Base-by-base conservation (phyloP, 2,113 vertebrate genomes). In the Poicephalus gulielmi region DNA sequence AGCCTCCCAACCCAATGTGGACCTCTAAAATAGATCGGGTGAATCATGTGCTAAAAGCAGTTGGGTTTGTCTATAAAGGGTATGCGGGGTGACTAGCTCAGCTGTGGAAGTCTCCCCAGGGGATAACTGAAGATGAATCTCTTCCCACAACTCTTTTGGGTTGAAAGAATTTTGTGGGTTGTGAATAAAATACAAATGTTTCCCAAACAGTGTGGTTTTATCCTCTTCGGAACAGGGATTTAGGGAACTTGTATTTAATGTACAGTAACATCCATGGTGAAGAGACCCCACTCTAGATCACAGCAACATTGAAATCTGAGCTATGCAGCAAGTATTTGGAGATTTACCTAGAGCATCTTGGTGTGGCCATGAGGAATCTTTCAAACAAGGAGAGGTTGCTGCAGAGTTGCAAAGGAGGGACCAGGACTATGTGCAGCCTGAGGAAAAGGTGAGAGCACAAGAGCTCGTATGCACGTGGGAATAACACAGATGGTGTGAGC, bases 81-180 rank as follows among this genome's bases (percentile, higher is more conserved):
- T 90, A 85, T 8, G 57, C 47, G 68, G 81, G 81, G 77, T 89
- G 84, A 46, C 47, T n/a, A 46, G 88, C 53, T 78, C 4, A 4
- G 66, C 75, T 76, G 57, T 55, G 33, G 73, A 73, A 81, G 79
- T 73, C 62, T 75, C 74, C 43, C 76, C 0, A 0, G 53, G 84
- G 71, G 70, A 33, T 77, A 81, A 39, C 79, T 73, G 67, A 80
- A 77, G 63, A 91, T 73, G 22, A 79, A 80, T 77, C 75, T 62
- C 92, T 92, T 94, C 94, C 90, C 94, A 69, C 52, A 86, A 52
- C n/a, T 64, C 82, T 77, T 91, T 82, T 5, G 74, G 46, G 39
- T 60, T 69, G 68, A 91, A 95, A 73, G 35, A 75, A 67, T 83
- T 60, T 69, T 73, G 75, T 90, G 75, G 39, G 63, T 66, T 92